Conservation (phyloP, 1,140 invertebrate genomes). For the Procambarus virginalis region DNA sequence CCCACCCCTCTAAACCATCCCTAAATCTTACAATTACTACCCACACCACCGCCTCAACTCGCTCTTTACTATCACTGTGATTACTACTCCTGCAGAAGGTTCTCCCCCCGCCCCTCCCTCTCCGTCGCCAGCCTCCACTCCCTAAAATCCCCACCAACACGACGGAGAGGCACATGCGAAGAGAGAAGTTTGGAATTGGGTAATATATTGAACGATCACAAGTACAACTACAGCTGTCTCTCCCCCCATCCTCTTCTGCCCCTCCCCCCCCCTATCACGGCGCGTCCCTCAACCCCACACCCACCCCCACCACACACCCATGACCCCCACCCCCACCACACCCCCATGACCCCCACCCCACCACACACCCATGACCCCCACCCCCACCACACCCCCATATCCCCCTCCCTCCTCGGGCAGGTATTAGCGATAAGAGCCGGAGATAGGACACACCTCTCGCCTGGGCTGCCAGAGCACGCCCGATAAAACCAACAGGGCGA, state of each 20-base stretch:
- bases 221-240: background rate
- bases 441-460: constrained; percentile 27
- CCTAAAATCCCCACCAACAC: too few species aligned
- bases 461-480: background rate
- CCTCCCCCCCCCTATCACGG: background rate
- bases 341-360: background rate
- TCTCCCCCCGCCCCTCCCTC: too few species aligned
- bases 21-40: too few species aligned
- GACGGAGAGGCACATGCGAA: too few species aligned
- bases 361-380: background rate
- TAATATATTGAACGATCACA: background rate
- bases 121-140: too few species aligned
- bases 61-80: too few species aligned
- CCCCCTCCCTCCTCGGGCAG: background rate
- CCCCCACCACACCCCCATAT: background rate
- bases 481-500: constrained; percentile 9
- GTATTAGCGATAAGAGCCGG: background rate
- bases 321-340: background rate
- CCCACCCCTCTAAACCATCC: too few species aligned
- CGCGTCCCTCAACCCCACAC: background rate
- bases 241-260: background rate
- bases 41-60: too few species aligned
- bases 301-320: background rate
- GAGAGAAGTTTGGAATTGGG: too few species aligned
- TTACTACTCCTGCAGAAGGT: too few species aligned